Evolutionary conservation across 2,888 invertebrate genomes (phyloP).

Genomic region (Atrina japonica): DNA sequence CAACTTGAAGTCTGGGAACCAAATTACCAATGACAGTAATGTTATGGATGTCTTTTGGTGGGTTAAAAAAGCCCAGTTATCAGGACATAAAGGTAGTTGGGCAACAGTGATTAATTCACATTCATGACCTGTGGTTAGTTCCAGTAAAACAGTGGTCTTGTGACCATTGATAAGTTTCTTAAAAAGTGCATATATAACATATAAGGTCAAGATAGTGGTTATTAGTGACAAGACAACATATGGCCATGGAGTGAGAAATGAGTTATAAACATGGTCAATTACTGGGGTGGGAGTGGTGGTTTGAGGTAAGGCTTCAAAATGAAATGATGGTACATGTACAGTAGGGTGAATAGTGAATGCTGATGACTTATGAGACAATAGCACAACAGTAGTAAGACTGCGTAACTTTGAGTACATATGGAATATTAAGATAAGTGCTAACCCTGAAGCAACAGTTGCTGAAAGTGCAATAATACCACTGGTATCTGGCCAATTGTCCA

Average conservation of each 20-base stretch:
- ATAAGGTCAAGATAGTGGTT: conserved; percentile 11
- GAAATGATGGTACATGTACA: neutral
- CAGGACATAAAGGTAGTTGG: conserved; percentile 26
- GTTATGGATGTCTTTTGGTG: too few species aligned
- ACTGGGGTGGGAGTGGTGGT: neutral
- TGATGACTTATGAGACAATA: too few species aligned
- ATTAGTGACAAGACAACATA: conserved; percentile 17
- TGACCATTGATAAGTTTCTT: conserved; percentile 2
- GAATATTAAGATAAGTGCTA: too few species aligned
- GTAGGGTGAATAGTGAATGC: too few species aligned
- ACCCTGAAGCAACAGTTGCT: neutral
- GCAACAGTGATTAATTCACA: conserved; percentile 22
- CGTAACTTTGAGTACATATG: too few species aligned
- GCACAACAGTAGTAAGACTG: too few species aligned
- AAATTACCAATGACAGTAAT: too few species aligned
- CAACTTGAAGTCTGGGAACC: neutral
- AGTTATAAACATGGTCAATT: conserved; percentile 17
- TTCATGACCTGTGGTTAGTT: conserved; percentile 22
- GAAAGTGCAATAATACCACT: conserved; percentile 17
- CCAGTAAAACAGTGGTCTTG: conserved; percentile 19
- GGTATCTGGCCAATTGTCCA: conserved; percentile 21
- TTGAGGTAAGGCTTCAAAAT: neutral
- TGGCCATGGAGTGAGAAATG: conserved; percentile 24
- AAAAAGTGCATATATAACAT: conserved; percentile 3
- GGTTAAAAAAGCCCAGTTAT: conserved; percentile 24